Conservation (phyloP, 2,888 invertebrate species). For the Leucoma salicis region DNA sequence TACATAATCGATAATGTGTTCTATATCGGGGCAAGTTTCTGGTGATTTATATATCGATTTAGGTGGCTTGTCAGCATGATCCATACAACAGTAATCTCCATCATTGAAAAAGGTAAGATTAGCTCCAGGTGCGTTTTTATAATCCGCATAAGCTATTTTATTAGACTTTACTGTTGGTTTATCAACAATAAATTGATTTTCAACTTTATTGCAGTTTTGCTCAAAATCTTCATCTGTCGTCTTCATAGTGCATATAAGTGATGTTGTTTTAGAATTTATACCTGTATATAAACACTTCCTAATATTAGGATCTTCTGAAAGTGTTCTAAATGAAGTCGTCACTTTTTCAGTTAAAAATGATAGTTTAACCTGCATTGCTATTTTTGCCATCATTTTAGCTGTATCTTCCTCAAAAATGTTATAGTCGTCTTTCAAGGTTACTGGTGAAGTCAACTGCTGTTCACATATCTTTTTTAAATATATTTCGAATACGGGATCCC, state of each 20-base stretch:
- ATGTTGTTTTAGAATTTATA: constrained; percentile 68
- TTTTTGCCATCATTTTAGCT: constrained; percentile 64
- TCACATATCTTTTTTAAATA: constrained; percentile 55
- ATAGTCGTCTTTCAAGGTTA: constrained; percentile 62
- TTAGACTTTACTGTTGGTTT: constrained; percentile 34
- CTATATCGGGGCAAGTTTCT: constrained; percentile 65
- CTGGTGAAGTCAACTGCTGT: constrained; percentile 44
- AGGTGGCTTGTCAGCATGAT: constrained; percentile 65
- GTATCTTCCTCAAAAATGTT: constrained; percentile 73
- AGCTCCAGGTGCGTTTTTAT: constrained; percentile 66
- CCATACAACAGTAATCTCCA: constrained; percentile 66
- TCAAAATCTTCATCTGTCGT: constrained; percentile 64
- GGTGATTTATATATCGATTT: constrained; percentile 61
- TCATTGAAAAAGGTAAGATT: constrained; percentile 65
- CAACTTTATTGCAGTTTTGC: constrained; percentile 61
- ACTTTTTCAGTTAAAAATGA: constrained; percentile 61
- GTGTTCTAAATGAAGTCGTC: constrained; percentile 64
- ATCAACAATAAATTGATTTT: constrained; percentile 52
- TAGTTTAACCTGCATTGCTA: constrained; percentile 66
- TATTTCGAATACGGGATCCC: constrained; percentile 59
- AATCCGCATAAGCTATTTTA: constrained; percentile 59
- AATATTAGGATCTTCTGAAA: constrained; percentile 63
- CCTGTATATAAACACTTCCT: constrained; percentile 71
- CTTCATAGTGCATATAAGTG: constrained; percentile 70
- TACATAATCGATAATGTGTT: constrained; percentile 68